phyloP scores from a whole-genome alignment of 2,113 vertebrate species.

The Mugil cephalus region DNA sequence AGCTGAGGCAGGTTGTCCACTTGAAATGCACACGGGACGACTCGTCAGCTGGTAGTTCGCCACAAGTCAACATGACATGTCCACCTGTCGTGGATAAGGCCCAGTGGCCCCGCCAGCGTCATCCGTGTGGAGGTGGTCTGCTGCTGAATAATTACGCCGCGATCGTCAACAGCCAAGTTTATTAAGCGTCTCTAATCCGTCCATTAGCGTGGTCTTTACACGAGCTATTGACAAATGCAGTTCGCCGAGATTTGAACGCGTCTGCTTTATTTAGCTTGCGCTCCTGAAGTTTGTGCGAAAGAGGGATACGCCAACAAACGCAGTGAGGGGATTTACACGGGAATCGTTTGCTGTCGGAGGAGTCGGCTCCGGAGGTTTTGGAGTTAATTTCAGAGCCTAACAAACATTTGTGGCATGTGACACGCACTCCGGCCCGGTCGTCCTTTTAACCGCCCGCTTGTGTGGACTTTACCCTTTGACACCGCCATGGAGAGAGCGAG shows the following conservation, averaged over 20 bases:
- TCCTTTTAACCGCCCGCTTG: conserved; percentile 41
- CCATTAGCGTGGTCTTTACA: conserved; percentile 5
- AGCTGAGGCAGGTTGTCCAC: background rate
- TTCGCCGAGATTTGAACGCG: background rate
- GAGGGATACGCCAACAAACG: background rate
- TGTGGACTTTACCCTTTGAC: conserved; percentile 50
- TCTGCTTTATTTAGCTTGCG: conserved; percentile 2
- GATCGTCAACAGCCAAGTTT: conserved; percentile 13
- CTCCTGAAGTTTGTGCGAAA: background rate
- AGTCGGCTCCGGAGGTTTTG: background rate
- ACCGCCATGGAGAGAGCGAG: background rate
- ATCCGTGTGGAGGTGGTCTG: conserved; percentile 2
- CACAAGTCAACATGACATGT: background rate
- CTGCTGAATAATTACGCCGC: conserved; percentile 13
- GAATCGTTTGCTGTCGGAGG: background rate
- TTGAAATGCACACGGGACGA: background rate
- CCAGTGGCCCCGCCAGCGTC: background rate
- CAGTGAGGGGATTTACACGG: background rate
- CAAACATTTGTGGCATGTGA: background rate
- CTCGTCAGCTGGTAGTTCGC: background rate
- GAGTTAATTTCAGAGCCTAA: conserved; percentile 1
- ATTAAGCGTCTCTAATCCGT: conserved; percentile 40
- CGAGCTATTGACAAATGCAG: conserved; percentile 18
- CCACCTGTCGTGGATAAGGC: background rate
- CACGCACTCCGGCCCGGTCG: conserved; percentile 9